Percentiles rank a stretch among this genome's conserved stretches.
Conservation (phyloP, 2,888 invertebrate species). For the Timema cristinae region DNA sequence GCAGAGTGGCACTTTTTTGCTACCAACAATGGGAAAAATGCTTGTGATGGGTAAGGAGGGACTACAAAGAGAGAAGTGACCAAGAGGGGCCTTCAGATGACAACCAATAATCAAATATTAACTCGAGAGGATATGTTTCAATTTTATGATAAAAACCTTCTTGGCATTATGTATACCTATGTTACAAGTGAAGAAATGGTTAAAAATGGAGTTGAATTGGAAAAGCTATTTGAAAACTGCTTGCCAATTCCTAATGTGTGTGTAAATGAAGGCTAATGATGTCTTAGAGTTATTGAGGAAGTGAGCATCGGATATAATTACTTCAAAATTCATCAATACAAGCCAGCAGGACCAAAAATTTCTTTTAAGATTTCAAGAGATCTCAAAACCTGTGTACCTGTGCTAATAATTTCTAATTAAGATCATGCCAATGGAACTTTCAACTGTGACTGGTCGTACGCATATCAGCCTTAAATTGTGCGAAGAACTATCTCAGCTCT, state of each 20-base stretch:
- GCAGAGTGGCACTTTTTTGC: neutral
- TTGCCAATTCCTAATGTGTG: neutral
- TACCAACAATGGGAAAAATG: neutral
- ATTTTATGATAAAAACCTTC: constrained; percentile 7
- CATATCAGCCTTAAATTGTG: neutral
- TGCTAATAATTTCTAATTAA: neutral
- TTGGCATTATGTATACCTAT: neutral
- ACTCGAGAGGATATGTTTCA: neutral
- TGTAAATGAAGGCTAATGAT: too few relatives aligned
- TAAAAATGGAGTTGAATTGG: constrained; percentile 5
- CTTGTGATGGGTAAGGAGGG: constrained; percentile 4
- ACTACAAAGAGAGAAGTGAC: neutral
- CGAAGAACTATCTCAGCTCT: neutral
- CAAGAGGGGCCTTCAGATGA: constrained; percentile 9
- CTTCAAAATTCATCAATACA: neutral
- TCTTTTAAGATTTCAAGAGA: constrained; percentile 6
- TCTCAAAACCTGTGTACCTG: constrained; percentile 10
- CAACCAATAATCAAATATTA: constrained; percentile 5
- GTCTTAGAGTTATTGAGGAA: neutral
- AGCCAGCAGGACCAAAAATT: constrained; percentile 4
- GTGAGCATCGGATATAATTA: neutral
- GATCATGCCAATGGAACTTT: neutral
- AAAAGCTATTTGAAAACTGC: neutral
- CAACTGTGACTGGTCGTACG: neutral
- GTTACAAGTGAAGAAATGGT: neutral